These are phyloP conservation scores for Microtus richardsoni DNA, from an alignment of 2,113 vertebrate species.

Conservation along the genomic window DNA sequence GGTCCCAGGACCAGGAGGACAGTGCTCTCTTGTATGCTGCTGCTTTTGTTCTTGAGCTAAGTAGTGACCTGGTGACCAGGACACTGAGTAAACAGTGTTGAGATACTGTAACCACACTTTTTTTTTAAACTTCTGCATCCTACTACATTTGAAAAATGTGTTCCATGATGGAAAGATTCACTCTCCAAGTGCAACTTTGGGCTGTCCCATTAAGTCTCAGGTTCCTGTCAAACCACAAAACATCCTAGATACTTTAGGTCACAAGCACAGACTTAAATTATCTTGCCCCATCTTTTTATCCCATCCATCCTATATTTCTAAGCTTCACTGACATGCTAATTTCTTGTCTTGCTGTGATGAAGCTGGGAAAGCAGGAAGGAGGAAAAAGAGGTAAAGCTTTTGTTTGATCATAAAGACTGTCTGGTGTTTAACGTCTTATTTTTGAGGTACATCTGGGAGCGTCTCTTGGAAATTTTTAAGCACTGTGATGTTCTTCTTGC, in stretches of 20 bases:
- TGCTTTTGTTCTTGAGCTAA: background rate
- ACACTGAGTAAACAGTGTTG: background rate
- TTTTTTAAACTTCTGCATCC: background rate
- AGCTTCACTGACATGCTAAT: background rate
- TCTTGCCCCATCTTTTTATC: background rate
- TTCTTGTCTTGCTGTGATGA: background rate
- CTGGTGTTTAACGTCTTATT: background rate
- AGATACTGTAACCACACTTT: background rate
- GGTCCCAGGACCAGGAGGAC: background rate
- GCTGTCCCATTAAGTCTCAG: background rate
- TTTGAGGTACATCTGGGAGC: conserved; percentile 23
- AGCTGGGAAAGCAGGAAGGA: background rate
- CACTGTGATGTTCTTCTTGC: background rate
- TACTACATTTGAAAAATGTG: background rate
- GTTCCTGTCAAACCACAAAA: conserved; percentile 46
- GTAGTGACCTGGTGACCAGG: background rate
- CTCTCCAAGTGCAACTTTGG: background rate
- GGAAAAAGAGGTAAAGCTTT: background rate
- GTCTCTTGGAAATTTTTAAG: conserved; percentile 17
- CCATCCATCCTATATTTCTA: background rate
- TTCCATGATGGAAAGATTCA: background rate
- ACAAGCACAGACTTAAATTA: background rate
- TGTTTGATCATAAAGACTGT: background rate
- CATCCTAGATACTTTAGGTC: background rate
- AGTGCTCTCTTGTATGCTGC: background rate